Percentiles rank a stretch among this genome's conserved stretches.
Conservation (phyloP, 2,888 invertebrate species). For the Drosophila siamana region DNA sequence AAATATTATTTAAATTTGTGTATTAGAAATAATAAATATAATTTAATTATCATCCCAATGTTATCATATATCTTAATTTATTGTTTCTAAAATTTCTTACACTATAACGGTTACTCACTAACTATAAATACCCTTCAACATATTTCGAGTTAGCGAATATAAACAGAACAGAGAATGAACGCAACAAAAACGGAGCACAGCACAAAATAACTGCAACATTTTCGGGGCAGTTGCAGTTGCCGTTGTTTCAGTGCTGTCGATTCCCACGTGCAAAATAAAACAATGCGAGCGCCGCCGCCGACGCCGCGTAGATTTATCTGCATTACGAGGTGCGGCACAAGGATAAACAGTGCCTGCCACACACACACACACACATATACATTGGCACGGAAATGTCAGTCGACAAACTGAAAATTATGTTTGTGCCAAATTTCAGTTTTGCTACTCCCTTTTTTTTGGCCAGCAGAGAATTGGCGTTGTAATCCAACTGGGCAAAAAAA, state of each 20-base stretch:
- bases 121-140: background rate
- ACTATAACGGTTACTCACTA: background rate
- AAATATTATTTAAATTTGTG: no score
- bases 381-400: constrained; percentile 69
- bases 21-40: no score
- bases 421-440: constrained; percentile 76
- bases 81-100: no score
- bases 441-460: constrained; percentile 47
- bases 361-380: constrained; percentile 28
- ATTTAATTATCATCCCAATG: no score
- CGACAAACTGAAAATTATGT: constrained; percentile 80
- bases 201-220: constrained; percentile 58
- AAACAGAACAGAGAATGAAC: constrained; percentile 41
- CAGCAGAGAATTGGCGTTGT: constrained; percentile 50
- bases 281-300: constrained; percentile 48
- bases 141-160: background rate
- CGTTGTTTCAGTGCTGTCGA: constrained; percentile 38
- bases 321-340: constrained; percentile 54
- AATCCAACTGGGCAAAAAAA: constrained; percentile 46
- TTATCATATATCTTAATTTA: no score
- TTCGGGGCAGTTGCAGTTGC: constrained; percentile 47
- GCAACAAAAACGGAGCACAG: constrained; percentile 28
- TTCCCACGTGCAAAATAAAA: constrained; percentile 80
- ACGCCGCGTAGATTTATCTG: constrained; percentile 74
- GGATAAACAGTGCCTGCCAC: constrained; percentile 51